Conservation (phyloP, 2,797 vertebrate species). For the Psittacula derbiana region DNA sequence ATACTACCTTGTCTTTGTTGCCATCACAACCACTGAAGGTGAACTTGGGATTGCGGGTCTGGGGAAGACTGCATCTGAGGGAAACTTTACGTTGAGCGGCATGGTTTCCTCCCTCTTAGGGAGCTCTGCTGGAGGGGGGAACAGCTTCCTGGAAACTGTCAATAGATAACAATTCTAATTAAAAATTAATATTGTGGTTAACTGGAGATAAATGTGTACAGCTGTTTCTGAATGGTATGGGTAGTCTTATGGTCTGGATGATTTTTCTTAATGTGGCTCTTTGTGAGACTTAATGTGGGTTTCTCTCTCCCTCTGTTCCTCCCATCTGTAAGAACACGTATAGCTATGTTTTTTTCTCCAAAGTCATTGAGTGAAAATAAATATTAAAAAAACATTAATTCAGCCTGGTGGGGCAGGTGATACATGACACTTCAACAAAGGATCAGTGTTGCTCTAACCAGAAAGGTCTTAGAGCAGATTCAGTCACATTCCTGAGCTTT, state of each 20-base stretch:
- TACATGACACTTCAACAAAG: background rate
- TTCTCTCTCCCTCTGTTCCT: background rate
- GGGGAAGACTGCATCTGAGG: background rate
- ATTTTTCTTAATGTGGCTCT: background rate
- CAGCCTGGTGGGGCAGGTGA: background rate
- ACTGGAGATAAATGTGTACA: background rate
- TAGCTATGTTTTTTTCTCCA: background rate
- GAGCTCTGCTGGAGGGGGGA: background rate
- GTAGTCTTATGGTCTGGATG: background rate
- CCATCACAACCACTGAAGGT: background rate
- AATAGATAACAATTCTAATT: background rate
- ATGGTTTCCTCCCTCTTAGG: background rate
- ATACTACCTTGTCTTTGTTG: background rate
- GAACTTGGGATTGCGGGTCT: background rate
- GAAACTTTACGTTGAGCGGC: background rate
- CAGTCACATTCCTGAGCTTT: background rate
- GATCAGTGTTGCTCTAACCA: background rate
- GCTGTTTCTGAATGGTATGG: background rate
- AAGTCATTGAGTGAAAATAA: background rate
- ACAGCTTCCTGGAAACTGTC: background rate
- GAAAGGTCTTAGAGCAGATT: background rate
- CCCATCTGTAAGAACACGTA: background rate
- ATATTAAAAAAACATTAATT: background rate
- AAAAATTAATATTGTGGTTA: background rate
- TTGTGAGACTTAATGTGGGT: background rate